Base-by-base conservation (phyloP, 2,888 invertebrate species). In the Drosophila macrospina region DNA sequence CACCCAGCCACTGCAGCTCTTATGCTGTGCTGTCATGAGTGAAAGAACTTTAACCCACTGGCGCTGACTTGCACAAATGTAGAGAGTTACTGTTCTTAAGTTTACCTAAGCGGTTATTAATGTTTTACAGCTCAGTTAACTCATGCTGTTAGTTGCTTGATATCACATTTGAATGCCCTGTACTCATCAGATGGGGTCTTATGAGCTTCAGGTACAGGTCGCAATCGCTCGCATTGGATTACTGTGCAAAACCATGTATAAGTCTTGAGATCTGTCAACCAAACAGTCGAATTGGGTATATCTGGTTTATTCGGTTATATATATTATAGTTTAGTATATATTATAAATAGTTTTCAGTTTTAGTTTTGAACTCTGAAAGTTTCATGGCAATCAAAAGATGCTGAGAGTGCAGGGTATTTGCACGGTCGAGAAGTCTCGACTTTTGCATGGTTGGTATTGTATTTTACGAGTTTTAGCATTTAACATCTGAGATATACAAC, bases 21-120 rank as follows among this genome's bases (percentile, higher is more conserved):
- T 48, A 34, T 48, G 34, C 13, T 52, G 39, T 32, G 10, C 13
- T 52, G 39, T 32, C 8, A 59, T 32, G 24, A 44, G 44, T 32
- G 42, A 37, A 56, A 41, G 52, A 32, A 36, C 7, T 34, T 36
- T 32, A 39, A 16, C 45, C 55, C 48, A 50, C 11, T 24, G 20
- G 0, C 26, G 52, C 66, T 70, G 70, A 70, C 71, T 70, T 66
- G 71, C 70, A 54, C 15, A 32, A 54, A 34, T 26, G 7, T 11
- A 8, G 13, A 32, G 13, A 28, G 7, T 28, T 7, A 54, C 10
- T 51, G 30, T 54, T 57, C 36, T 45, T n/a, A 44, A 28, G 48
- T 54, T 42, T 44, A 54, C 54, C 74, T 44, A 36, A 6, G 39
- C 10, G 44, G 36, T 48, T 54, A 62, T 54, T 68, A 57, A 41